Evolutionary conservation across 2,113 vertebrate species (phyloP), one percentile per base, ranked within the genome.

Genomic region (Oryzias javanicus): DNA sequence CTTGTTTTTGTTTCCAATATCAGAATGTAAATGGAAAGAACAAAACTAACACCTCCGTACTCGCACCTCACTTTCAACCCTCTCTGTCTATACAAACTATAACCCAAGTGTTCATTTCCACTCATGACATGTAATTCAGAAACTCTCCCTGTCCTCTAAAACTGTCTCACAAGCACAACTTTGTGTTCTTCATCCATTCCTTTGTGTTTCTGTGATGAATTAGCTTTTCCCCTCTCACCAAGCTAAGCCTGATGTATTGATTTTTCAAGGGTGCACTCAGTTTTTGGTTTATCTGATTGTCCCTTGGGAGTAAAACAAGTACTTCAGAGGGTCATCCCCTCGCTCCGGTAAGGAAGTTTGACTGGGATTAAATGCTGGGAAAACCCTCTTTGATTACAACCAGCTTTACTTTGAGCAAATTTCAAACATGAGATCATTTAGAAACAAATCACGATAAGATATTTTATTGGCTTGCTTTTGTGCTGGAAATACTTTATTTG

Each of bases 131-230:
- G 24, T 15, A 4, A 27, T 51, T 51, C 17, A 47, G 24, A 17
- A 1, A 17, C 15, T 16, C 22, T 27, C 4, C 6, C n/a, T 25
- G 14, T 16, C 49, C 24, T 27, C 50, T 2, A 3, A 29, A 12
- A 7, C 18, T 6, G 20, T 20, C 22, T 7, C 40, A 55, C 17
- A 20, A 55, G 24, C 17, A 16, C 6, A 22, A 6, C 16, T 16
- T 49, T 49, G 44, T 19, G 24, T 15, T 17, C 14, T 29, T 19
- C 29, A 49, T 41, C 41, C 2, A 47, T 8, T 29, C 40, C 19
- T 8, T 40, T 7, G 53, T 46, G 55, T 16, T 13, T 60, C 27
- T 41, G 19, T 60, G 18, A 49, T 49, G 19, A 49, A 60, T 29
- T 13, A 35, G 13, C 29, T 29, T 19, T 48, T 17, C 40, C n/a